A percentile compares a stretch with the other conserved stretches of the same genome.
Conservation (phyloP, 92 coral and sea anemone species). For the Phenganax marumi region DNA sequence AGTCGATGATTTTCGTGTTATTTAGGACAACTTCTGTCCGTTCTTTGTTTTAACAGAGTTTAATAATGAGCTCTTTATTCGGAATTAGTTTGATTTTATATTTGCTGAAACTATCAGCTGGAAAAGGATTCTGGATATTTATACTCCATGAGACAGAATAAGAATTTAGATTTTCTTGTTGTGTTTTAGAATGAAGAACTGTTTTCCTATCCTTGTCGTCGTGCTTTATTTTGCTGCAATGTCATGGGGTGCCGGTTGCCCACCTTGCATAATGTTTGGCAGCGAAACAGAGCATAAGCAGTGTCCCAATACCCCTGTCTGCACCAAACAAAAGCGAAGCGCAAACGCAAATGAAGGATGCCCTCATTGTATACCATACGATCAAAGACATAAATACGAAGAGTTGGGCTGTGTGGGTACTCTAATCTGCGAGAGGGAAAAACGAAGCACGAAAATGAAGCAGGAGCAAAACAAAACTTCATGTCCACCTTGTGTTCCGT, state of each 20-base stretch:
- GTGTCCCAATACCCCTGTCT: neutral
- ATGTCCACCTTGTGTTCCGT: slow-evolving; percentile 2
- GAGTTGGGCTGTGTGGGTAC: neutral
- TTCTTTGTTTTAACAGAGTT: too few relatives aligned
- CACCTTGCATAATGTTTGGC: neutral
- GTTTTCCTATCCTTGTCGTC: neutral
- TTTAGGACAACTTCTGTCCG: too few relatives aligned
- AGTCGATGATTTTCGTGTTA: too few relatives aligned
- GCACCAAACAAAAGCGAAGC: neutral
- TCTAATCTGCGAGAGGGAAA: neutral
- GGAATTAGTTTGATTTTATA: too few relatives aligned
- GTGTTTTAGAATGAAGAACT: neutral
- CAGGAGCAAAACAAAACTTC: neutral
- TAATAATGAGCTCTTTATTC: too few relatives aligned
- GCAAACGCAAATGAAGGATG: neutral
- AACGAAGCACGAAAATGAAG: neutral
- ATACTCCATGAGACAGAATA: too few relatives aligned
- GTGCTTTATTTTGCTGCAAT: neutral
- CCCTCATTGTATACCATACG: neutral
- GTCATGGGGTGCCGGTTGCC: neutral
- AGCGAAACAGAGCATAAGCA: neutral
- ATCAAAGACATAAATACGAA: neutral
- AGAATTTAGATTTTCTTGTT: neutral
- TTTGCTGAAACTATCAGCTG: too few relatives aligned
- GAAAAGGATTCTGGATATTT: too few relatives aligned